A percentile compares a stretch with the other conserved stretches of the same genome.
These are phyloP conservation scores for Itoplectis maculator DNA, from an alignment of 2,888 invertebrate genomes.

Conservation along the genomic window DNA sequence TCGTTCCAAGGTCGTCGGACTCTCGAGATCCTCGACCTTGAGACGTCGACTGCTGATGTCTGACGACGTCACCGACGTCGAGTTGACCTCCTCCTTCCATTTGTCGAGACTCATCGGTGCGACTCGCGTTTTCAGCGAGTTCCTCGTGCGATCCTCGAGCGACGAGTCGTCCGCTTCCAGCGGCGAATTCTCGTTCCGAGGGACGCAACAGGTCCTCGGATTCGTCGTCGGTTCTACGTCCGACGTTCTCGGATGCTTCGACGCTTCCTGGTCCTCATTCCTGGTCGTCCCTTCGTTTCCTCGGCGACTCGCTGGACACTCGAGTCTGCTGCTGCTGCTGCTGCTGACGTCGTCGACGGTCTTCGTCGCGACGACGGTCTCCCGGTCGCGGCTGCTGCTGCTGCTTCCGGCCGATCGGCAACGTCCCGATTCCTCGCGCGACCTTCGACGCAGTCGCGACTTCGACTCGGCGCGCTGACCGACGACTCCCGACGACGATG, in stretches of 20 bases:
- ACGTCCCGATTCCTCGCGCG: slow-evolving; percentile 74
- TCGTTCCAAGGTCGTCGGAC: slow-evolving; percentile 79
- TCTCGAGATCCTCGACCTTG: slow-evolving; percentile 79
- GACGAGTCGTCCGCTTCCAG: slow-evolving; percentile 57
- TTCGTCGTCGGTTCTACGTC: slow-evolving; percentile 51
- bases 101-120: slow-evolving; percentile 61
- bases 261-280: slow-evolving; percentile 68
- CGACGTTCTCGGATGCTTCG: slow-evolving; percentile 30
- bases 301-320: slow-evolving; percentile 72
- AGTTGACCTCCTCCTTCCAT: slow-evolving; percentile 62
- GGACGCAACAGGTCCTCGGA: slow-evolving; percentile 34
- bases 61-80: slow-evolving; percentile 16
- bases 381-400: slow-evolving; percentile 77
- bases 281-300: slow-evolving; percentile 75
- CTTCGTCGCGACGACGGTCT: slow-evolving; percentile 24
- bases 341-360: no score
- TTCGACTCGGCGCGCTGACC: slow-evolving; percentile 64
- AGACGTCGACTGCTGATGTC: slow-evolving; percentile 74
- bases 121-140: slow-evolving; percentile 35
- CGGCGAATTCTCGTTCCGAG: slow-evolving; percentile 59
- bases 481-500: slow-evolving; percentile 79
- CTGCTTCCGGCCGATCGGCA: slow-evolving; percentile 80
- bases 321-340: slow-evolving; percentile 78
- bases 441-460: slow-evolving; percentile 76
- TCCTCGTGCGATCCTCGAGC: slow-evolving; percentile 48